Evolutionary conservation across 2,888 invertebrate species (phyloP), one percentile per base, ranked within the genome.

Genomic region (Zeuzera pyrina): DNA sequence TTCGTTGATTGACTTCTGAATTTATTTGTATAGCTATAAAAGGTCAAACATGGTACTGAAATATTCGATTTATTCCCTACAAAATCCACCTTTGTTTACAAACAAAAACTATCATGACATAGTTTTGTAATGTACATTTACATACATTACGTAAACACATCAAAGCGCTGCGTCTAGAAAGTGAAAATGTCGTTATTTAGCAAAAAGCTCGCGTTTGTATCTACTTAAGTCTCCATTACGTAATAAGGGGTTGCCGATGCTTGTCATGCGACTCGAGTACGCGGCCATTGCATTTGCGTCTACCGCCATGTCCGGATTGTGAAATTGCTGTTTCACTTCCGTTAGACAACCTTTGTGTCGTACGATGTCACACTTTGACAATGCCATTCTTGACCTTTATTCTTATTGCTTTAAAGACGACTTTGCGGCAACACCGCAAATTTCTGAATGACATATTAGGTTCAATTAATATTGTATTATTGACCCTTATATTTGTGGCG

Each of bases 291-390:
- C 60, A 66, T 69, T 56, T 52, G 51, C 55, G 57, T 57, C 41
- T 36, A 34, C 39, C 36, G 42, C 41, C 48, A 50, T 45, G 76
- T 76, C 71, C 70, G 76, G 69, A 69, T 76, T 78, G 74, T 71
- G 77, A 77, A 78, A 78, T 71, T 58, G 57, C 56, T 74, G 56
- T 70, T 74, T 77, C 68, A 76, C 77, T 79, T 81, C 79, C 78
- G 71, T 66, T 50, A 43, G 41, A 29, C 42, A 25, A 28, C 28
- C n/a, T 8, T 38, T 31, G 26, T 30, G 14, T 19, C n/a, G 25
- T 19, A 26, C 24, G 12, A 16, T 28, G 33, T 31, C 24, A 34
- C 31, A 34, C 34, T 32, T 39, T 15, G 23, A 5, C 3, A 23
- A n/a, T 23, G 10, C 35, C n/a, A n/a, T n/a, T n/a, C n/a, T n/a